Evolutionary conservation across 2,888 invertebrate genomes (phyloP), one percentile per base, ranked within the genome.

Genomic region (Ophraella communa): DNA sequence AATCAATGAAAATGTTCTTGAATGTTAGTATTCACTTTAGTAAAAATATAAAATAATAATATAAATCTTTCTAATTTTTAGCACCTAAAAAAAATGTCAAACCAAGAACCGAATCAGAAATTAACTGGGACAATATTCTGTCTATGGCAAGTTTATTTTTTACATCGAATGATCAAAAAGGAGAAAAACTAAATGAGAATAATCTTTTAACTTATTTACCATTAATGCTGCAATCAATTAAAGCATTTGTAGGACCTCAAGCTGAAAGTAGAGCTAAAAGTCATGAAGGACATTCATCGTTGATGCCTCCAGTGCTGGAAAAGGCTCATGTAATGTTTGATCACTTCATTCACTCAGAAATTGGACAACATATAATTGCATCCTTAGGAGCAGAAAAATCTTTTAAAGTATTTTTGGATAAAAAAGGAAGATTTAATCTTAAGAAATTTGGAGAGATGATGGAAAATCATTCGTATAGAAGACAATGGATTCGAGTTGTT

Each of bases 401-500:
- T 4, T 84, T 92, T 68, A 89, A 89, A 76, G 66, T 84, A 20
- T 93, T 94, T 80, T 85, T 86, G 3, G 89, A 90, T 21, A 85
- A 88, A 1, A 85, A 88, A 60, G 93, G 92, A 0, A 88, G 86
- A 66, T 82, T 93, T 64, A 89, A 89, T 76, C 91, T 91, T 72
- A 89, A 89, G 47, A 85, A 87, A 68, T 88, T 94, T 75, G 86
- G 92, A 71, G 90, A 90, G 74, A 89, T 91, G 71, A 87, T 94
- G 71, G 92, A 94, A 77, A 93, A 93, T 78, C 91, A 91, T 62
- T 88, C 89, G 51, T 90, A 93, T 75, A 87, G 94, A 68, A 87
- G 91, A 53, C 88, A 91, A 69, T 94, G 94, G 94, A 91, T 94
- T 70, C 89, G 89, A 73, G 87, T 89, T 4, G 86, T 92, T 7